Conservation (phyloP, 1,140 invertebrate genomes). For the Drosophila setifemur region DNA sequence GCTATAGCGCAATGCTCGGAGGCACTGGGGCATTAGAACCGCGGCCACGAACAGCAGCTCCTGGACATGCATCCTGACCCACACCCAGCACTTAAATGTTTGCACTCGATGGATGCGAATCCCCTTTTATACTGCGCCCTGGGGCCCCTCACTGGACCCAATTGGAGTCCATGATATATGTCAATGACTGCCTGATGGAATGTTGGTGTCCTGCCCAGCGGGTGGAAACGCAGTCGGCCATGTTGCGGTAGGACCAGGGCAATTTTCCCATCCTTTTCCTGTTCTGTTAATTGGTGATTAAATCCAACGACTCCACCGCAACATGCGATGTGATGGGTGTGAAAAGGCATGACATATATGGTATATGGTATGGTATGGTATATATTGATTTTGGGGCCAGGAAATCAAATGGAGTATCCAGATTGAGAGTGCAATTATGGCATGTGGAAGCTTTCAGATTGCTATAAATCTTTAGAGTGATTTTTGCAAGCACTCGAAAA, state of each 20-base stretch:
- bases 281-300: conserved; percentile 67
- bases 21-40: conserved; percentile 55
- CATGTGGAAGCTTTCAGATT: too few relatives aligned
- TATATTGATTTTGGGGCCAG: neutral
- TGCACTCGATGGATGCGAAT: neutral
- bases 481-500: too few relatives aligned
- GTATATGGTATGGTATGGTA: too few relatives aligned
- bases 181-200: conserved; percentile 56
- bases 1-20: conserved; percentile 67
- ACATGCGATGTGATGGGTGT: conserved; percentile 7
- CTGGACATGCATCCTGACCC: conserved; percentile 60
- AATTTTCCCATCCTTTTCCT: conserved; percentile 13
- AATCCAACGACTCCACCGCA: conserved; percentile 58
- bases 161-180: conserved; percentile 54
- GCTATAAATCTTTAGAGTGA: too few relatives aligned
- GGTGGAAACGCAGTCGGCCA: conserved; percentile 16
- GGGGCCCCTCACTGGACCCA: conserved; percentile 9
- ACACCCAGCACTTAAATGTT: conserved; percentile 42
- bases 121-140: conserved; percentile 50
- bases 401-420: too few relatives aligned
- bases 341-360: neutral
- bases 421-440: too few relatives aligned
- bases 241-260: conserved; percentile 57
- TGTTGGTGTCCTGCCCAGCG: conserved; percentile 63
- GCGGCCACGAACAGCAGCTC: conserved; percentile 54